A percentile compares a stretch with the other conserved stretches of the same genome.
phyloP scores from a whole-genome alignment of 2,113 vertebrate species.

The Ptychochromis oligacanthus region DNA sequence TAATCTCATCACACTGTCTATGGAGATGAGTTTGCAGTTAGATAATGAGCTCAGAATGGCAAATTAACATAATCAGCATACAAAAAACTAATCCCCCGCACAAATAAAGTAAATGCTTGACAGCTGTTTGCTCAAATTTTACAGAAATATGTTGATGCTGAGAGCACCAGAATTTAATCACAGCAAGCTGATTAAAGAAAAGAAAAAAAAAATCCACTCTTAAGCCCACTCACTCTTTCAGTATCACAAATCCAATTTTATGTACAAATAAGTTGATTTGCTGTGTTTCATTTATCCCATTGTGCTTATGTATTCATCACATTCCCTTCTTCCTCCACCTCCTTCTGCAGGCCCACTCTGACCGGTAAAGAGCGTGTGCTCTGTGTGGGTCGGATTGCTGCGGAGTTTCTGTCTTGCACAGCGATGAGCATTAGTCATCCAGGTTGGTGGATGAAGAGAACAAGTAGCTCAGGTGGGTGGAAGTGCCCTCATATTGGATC shows the following conservation, averaged over 20 bases:
- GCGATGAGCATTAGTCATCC: constrained; percentile 68
- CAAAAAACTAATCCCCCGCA: constrained; percentile 21
- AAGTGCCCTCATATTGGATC: constrained; percentile 67
- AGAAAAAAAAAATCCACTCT: not conserved
- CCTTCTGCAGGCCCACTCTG: constrained; percentile 51
- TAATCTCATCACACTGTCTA: constrained; percentile 36
- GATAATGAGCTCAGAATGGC: not conserved
- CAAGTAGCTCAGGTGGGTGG: constrained; percentile 74
- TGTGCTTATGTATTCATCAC: constrained; percentile 26
- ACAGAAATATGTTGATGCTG: constrained; percentile 9
- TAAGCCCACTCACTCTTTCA: constrained; percentile 23
- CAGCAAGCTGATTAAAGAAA: constrained; percentile 34
- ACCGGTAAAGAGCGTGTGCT: constrained; percentile 47
- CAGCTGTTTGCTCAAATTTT: constrained; percentile 37
- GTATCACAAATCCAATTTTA: constrained; percentile 48
- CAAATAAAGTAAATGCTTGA: constrained; percentile 5
- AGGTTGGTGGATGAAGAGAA: constrained; percentile 74
- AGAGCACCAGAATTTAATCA: constrained; percentile 32
- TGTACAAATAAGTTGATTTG: constrained; percentile 49
- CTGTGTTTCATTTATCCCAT: constrained; percentile 40
- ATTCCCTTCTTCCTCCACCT: constrained; percentile 42
- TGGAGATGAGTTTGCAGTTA: constrained; percentile 27
- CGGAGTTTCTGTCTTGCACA: constrained; percentile 56
- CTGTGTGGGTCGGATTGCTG: constrained; percentile 63
- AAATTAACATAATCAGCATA: constrained; percentile 28